Base-by-base conservation (phyloP, 2,113 vertebrate genomes). In the Porphyrio hochstetteri region DNA sequence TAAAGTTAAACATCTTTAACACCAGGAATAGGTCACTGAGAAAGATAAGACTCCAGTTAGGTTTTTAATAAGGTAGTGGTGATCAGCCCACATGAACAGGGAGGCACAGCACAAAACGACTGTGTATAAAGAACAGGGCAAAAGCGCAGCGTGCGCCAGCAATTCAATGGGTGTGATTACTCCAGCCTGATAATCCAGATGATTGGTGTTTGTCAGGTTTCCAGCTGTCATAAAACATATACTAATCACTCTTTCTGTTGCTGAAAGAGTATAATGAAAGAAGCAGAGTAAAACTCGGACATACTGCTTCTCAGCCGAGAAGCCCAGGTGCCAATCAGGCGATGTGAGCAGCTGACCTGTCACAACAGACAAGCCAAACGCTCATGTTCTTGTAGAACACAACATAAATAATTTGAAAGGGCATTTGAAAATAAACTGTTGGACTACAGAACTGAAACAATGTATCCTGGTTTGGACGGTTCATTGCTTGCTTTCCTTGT, bases 401-500 rank as follows among this genome's bases (percentile, higher is more conserved):
- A 42, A 86, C 56, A 28, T 48, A 87, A 78, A 67, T 74, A 84
- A 91, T 95, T 88, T 67, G 40, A 94, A 77, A 63, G 70, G 80
- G 57, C 70, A 77, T 93, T 90, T 92, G 64, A 67, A 88, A 97
- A 96, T 92, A 95, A 93, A 90, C 81, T 76, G 2, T 84, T 94
- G 90, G 60, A 89, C 44, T 28, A 56, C 52, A 70, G 70, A 95
- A 88, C 74, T 78, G 75, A 94, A 92, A 70, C 82, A 14, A 76
- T 6, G 24, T 70, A 59, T 90, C 25, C 71, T 94, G 77, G 5
- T 95, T 88, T 65, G 82, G 64, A 63, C 91, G 57, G 94, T 83
- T 96, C 56, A 25, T 74, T 92, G 88, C 74, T 86, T 95, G 67
- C 46, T 90, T 93, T 38, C 83, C 24, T 67, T 91, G 23, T 59